Conservation (phyloP, 2,797 vertebrate species). For the Rhinichthys osculus region DNA sequence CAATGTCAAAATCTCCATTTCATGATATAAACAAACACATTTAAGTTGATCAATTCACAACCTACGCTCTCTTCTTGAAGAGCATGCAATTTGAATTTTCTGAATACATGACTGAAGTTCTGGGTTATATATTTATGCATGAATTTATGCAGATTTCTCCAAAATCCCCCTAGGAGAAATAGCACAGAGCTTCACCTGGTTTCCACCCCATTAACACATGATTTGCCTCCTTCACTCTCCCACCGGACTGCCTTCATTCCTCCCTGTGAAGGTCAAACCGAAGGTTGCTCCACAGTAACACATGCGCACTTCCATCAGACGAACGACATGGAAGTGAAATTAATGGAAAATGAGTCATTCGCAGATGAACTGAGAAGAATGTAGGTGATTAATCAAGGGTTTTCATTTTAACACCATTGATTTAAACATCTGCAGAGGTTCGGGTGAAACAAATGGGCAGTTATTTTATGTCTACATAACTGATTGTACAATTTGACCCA, state of each 20-base stretch:
- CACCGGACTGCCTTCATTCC: background rate
- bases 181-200: background rate
- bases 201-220: background rate
- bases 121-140: background rate
- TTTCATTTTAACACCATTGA: constrained; percentile 3
- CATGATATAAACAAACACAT: constrained; percentile 15
- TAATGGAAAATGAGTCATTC: constrained; percentile 27
- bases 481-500: background rate
- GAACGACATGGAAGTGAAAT: background rate
- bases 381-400: background rate
- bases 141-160: constrained; percentile 1
- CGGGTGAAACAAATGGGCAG: constrained; percentile 10
- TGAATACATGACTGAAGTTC: background rate
- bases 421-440: constrained; percentile 9
- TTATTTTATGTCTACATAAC: constrained; percentile 11
- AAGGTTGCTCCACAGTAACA: constrained; percentile 3
- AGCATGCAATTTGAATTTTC: background rate
- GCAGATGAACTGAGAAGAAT: background rate
- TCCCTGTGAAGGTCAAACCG: constrained; percentile 26
- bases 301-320: background rate
- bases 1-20: constrained; percentile 9
- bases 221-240: background rate
- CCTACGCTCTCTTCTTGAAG: background rate
- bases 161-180: background rate
- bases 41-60: constrained; percentile 2